Percentiles rank a stretch among this genome's conserved stretches.
These are phyloP conservation scores for Limonius californicus DNA, from an alignment of 1,140 invertebrate genomes.

Conservation along the genomic window DNA sequence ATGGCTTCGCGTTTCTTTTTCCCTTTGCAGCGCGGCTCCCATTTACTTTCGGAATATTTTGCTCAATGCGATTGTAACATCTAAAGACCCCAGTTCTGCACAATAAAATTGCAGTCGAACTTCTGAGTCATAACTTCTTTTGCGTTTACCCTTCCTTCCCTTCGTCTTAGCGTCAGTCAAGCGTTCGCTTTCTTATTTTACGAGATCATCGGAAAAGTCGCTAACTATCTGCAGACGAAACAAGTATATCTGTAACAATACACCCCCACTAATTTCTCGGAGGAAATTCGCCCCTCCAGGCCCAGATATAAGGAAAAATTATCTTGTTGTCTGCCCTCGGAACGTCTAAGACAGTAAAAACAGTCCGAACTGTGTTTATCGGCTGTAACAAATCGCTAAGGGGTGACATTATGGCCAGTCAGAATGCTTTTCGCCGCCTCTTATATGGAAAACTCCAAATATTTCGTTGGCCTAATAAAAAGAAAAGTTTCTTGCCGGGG, in stretches of 20 bases:
- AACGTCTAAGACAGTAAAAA: slow-evolving; percentile 29
- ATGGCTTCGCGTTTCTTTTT: neutral
- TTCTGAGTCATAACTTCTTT: neutral
- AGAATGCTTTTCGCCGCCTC: slow-evolving; percentile 17
- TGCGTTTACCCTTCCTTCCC: neutral
- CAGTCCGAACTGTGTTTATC: slow-evolving; percentile 36
- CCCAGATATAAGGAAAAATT: slow-evolving; percentile 18
- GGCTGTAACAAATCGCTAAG: slow-evolving; percentile 35
- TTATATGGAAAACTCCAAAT: slow-evolving; percentile 24
- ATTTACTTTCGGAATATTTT: neutral
- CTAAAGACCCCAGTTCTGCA: neutral
- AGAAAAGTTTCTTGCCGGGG: slow-evolving; percentile 28
- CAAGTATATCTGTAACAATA: slow-evolving; percentile 30
- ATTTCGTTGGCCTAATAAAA: slow-evolving; percentile 5
- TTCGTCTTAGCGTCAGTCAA: slow-evolving; percentile 18
- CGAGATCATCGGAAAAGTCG: slow-evolving; percentile 30
- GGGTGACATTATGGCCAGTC: slow-evolving; percentile 27
- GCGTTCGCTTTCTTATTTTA: slow-evolving; percentile 26
- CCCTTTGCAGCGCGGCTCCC: neutral
- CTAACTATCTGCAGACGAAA: slow-evolving; percentile 24
- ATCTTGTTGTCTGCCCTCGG: slow-evolving; percentile 16
- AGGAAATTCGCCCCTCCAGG: slow-evolving; percentile 9
- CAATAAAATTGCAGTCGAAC: slow-evolving; percentile 5
- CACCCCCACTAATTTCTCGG: slow-evolving; percentile 10
- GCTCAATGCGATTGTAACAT: neutral